Base-by-base conservation (phyloP, 2,797 vertebrate genomes). In the Triplophysa yarkandensis region DNA sequence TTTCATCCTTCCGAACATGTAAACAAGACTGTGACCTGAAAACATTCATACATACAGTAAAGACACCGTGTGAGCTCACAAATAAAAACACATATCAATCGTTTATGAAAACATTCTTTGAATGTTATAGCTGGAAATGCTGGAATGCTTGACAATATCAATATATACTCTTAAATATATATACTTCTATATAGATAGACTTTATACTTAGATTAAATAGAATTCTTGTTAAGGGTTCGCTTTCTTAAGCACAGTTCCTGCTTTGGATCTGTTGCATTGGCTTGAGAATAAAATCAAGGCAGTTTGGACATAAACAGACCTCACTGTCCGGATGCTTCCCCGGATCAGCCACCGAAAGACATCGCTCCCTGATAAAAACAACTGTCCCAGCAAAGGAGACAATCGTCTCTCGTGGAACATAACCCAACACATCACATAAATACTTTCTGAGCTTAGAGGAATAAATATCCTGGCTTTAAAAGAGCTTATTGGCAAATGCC, bases 1-100 rank as follows among this genome's bases (percentile, higher is more conserved):
- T 70, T 71, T 87, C 46, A 17, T 60, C 50, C 68, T 77, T 79
- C 57, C 69, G 87, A 88, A 91, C 89, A 91, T 90, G 89, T 92
- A 92, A 93, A 93, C 89, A 88, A 87, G 88, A 92, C 89, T 61
- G 87, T 88, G 90, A 93, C 87, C 84, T 85, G 79, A 80, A 90
- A 92, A 90, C 89, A 85, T 89, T 86, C 86, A 89, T 89, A 87
- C 84, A 89, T 86, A n/a, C n/a, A n/a, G n/a, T n/a, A 83, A 83
- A 84, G 84, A 90, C 90, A 88, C 82, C 82, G 74, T 77, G 83
- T 86, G 83, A 81, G n/a, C 86, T 85, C 87, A 88, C 86, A 86
- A 87, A 89, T 85, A 83, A 86, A 85, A 87, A 87, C 74, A 82
- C 81, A 84, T 85, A 86, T 85, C 83, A 83, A 74, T 27, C 78